Conservation (phyloP, 2,113 vertebrate genomes). For the Mungos mungo region DNA sequence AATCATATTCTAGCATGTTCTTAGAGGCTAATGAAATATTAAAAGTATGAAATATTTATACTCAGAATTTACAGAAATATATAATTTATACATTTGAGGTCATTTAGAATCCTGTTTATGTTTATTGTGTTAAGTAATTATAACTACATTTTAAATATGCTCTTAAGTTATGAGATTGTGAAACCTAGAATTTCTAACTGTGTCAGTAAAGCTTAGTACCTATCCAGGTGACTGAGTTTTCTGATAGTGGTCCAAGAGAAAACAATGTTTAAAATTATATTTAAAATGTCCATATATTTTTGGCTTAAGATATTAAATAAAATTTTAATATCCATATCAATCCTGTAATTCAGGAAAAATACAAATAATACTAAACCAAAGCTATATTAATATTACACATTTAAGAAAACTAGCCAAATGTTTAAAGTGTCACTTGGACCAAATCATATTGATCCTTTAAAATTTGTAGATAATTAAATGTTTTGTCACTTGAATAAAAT, state of each 20-base stretch:
- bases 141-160: background rate
- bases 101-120: background rate
- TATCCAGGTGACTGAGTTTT: background rate
- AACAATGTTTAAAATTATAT: background rate
- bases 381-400: background rate
- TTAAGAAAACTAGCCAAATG: background rate
- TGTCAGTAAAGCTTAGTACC: background rate
- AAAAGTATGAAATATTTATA: background rate
- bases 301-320: background rate
- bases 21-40: background rate
- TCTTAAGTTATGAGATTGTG: background rate
- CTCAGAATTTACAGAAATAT: background rate
- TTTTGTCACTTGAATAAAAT: background rate
- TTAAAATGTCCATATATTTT: background rate
- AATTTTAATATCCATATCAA: background rate
- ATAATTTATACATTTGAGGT: background rate
- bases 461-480: background rate
- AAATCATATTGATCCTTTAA: background rate
- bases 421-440: background rate
- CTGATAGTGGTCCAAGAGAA: background rate
- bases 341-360: background rate
- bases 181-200: background rate
- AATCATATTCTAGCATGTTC: background rate
- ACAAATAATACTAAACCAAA: background rate
- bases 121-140: background rate